These are phyloP conservation scores for Tetheella fluctuosa DNA, from an alignment of 2,888 invertebrate species.

Conservation along the genomic window DNA sequence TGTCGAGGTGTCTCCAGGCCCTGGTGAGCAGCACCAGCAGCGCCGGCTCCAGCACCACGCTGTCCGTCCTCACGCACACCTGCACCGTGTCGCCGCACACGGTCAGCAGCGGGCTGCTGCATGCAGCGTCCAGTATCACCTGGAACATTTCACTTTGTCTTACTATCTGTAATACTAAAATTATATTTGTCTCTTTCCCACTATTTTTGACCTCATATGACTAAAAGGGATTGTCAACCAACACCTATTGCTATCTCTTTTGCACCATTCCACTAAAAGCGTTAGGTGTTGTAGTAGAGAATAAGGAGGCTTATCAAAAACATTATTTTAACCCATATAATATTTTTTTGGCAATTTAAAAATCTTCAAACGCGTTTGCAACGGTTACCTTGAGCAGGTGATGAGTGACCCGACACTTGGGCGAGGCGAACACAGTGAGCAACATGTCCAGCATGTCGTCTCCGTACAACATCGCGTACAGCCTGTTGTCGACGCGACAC, in stretches of 20 bases:
- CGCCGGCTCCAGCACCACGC: constrained; percentile 82
- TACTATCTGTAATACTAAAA: no score
- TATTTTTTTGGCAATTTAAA: no score
- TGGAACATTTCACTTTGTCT: no score
- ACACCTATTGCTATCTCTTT: no score
- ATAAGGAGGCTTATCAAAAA: no score
- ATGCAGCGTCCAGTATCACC: constrained; percentile 87
- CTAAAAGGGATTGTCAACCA: no score
- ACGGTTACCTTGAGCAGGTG: constrained; percentile 82
- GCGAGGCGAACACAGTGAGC: constrained; percentile 85
- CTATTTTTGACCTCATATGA: no score
- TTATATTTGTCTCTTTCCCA: no score
- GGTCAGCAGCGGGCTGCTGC: constrained; percentile 80
- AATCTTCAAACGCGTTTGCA: neutral
- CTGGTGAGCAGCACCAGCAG: constrained; percentile 78
- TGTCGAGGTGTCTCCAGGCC: constrained; percentile 83
- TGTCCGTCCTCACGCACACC: constrained; percentile 70
- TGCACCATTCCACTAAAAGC: no score
- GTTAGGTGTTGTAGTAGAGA: no score
- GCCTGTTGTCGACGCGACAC: constrained; percentile 84
- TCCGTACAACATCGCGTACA: constrained; percentile 85
- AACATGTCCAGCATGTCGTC: constrained; percentile 84
- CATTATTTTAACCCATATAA: no score
- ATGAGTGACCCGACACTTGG: constrained; percentile 82
- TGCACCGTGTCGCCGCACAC: constrained; percentile 54